Base-by-base conservation (phyloP, 2,888 invertebrate species). In the Boloria euphrosyne region DNA sequence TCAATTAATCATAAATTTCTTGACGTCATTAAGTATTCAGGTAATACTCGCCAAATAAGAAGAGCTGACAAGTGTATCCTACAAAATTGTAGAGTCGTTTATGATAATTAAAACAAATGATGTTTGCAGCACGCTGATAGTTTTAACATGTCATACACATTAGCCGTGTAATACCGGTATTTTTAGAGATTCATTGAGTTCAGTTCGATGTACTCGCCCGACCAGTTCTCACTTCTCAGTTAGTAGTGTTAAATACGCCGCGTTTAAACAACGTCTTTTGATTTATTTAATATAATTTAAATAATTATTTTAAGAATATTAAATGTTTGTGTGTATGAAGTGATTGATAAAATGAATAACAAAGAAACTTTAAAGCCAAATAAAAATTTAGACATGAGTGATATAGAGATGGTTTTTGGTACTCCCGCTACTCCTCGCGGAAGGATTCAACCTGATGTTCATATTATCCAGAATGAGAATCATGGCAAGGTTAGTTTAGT, bases 401-500 rank as follows among this genome's bases (percentile, higher is more conserved):
- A 80, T 6, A 74, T 90, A 0, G 87, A 87, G 54, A 81, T 80
- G 80, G 78, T 90, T 64, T 90, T 90, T 66, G 89, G 89, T 0
- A 83, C 72, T 10, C 80, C 84, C 4, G 71, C 71, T 14, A 74
- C 80, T 0, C 76, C 79, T 5, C 81, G 80, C 49, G 69, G 68
- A 6, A 71, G 54, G 13, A 38, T 61, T 0, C 71, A 65, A n/a
- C 77, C 77, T 1, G 80, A 78, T 55, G 73, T 79, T 6, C 81
- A 80, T 59, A 51, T 74, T 13, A 73, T 81, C 22, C 66, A 77
- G 13, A 84, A 79, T 54, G 83, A 83, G 47, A 81, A 68, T 50
- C 77, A 74, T 10, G 73, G 65, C 27, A 76, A 65, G 53, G 82
- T 84, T 65, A 76, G 79, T 60, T 16, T 18, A 58, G 5, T 18